A percentile compares a stretch with the other conserved stretches of the same genome.
These are phyloP conservation scores for Characodon lateralis DNA, from an alignment of 2,797 vertebrate species.

Conservation along the genomic window DNA sequence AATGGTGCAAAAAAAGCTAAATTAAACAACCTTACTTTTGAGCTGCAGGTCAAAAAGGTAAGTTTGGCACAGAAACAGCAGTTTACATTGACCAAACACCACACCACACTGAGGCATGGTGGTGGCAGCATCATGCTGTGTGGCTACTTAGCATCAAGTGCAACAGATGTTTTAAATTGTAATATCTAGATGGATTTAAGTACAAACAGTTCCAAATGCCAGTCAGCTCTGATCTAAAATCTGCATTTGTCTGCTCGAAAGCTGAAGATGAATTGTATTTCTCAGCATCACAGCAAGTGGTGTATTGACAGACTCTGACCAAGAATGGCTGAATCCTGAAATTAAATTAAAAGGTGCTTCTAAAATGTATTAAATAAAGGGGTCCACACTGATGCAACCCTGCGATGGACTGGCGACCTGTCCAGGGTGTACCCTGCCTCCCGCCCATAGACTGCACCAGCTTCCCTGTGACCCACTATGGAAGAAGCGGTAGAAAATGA, in stretches of 20 bases:
- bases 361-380: not conserved
- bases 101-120: not conserved
- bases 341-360: not conserved
- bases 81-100: no score
- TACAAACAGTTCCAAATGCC: not conserved
- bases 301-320: not conserved
- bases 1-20: not conserved
- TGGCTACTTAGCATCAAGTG: not conserved
- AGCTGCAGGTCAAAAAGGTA: not conserved
- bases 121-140: not conserved
- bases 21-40: not conserved
- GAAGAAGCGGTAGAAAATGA: no score
- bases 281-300: not conserved
- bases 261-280: not conserved
- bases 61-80: not conserved
- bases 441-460: no score
- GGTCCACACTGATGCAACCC: not conserved
- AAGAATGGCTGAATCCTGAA: not conserved
- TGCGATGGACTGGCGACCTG: no score
- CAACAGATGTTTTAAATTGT: not conserved
- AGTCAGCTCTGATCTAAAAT: not conserved
- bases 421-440: no score
- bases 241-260: not conserved
- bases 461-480: no score
- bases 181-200: not conserved